phyloP scores from a whole-genome alignment of 2,888 invertebrate species.

The Laothoe populi region DNA sequence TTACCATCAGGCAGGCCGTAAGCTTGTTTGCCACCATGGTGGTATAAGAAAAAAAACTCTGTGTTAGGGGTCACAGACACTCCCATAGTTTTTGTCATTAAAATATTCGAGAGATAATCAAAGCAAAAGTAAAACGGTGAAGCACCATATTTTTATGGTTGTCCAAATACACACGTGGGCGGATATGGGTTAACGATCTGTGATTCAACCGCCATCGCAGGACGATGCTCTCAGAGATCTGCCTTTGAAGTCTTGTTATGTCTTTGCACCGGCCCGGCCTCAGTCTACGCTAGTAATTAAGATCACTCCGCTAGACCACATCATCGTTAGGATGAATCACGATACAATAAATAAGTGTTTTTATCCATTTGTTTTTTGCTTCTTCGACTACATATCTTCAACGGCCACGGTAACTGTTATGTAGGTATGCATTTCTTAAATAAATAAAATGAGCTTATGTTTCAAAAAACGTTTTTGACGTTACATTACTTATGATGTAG shows the following conservation, averaged over 20 bases:
- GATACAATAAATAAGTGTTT: background rate
- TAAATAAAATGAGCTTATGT: no score
- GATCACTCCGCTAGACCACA: conserved; percentile 15
- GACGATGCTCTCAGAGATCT: conserved; percentile 43
- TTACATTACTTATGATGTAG: no score
- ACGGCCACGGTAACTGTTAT: background rate
- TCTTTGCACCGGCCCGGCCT: background rate
- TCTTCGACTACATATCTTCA: background rate
- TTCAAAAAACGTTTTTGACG: no score
- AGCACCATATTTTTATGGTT: conserved; percentile 25
- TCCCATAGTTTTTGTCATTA: conserved; percentile 50
- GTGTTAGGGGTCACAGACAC: conserved; percentile 49
- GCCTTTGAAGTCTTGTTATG: conserved; percentile 13
- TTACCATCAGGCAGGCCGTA: no score
- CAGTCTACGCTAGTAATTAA: conserved; percentile 12
- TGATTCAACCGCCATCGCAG: conserved; percentile 57
- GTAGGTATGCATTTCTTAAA: background rate
- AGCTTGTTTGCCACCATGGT: no score
- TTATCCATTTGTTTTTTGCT: background rate
- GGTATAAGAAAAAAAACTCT: no score
- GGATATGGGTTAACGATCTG: conserved; percentile 69
- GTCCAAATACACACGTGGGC: conserved; percentile 58
- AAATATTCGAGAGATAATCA: conserved; percentile 40
- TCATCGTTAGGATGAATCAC: conserved; percentile 9
- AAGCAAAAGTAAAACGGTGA: conserved; percentile 40